Conservation (phyloP, 2,888 invertebrate species). For the Eupithecia dodoneata region DNA sequence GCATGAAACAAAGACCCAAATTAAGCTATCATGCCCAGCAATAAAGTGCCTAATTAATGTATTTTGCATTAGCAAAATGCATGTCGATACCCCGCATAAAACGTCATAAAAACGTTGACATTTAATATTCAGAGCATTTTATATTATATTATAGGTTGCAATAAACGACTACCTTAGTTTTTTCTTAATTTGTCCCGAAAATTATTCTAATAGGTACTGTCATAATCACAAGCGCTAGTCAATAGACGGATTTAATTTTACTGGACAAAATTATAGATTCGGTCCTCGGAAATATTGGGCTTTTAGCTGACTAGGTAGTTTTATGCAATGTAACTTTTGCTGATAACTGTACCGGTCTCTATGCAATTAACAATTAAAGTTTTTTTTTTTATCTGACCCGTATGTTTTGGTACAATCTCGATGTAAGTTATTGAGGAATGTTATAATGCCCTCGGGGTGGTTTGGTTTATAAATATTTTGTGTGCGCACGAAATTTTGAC, state of each 20-base stretch:
- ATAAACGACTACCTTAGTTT: conserved; percentile 61
- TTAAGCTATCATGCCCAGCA: conserved; percentile 74
- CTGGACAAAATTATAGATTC: background rate
- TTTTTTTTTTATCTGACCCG: conserved; percentile 49
- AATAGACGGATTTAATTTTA: background rate
- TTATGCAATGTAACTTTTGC: conserved; percentile 5
- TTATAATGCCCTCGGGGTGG: conserved; percentile 62
- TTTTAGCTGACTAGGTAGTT: background rate
- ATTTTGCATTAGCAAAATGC: conserved; percentile 75
- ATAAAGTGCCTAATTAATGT: conserved; percentile 76
- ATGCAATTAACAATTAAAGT: conserved; percentile 58
- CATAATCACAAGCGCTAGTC: conserved; percentile 27
- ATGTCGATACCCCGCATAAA: conserved; percentile 61
- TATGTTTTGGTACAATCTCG: conserved; percentile 62
- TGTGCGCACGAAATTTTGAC: conserved; percentile 75
- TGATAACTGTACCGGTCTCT: conserved; percentile 36
- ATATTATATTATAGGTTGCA: conserved; percentile 60
- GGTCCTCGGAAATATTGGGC: background rate
- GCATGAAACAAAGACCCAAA: conserved; percentile 64
- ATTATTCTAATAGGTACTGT: conserved; percentile 57
- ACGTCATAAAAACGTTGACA: conserved; percentile 71
- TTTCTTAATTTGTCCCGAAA: conserved; percentile 55
- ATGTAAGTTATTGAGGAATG: conserved; percentile 65
- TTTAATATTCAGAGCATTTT: conserved; percentile 65
- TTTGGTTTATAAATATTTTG: conserved; percentile 78